Evolutionary conservation across 2,797 vertebrate genomes (phyloP), one percentile per base, ranked within the genome.

Genomic region (Sarcoramphus papa): DNA sequence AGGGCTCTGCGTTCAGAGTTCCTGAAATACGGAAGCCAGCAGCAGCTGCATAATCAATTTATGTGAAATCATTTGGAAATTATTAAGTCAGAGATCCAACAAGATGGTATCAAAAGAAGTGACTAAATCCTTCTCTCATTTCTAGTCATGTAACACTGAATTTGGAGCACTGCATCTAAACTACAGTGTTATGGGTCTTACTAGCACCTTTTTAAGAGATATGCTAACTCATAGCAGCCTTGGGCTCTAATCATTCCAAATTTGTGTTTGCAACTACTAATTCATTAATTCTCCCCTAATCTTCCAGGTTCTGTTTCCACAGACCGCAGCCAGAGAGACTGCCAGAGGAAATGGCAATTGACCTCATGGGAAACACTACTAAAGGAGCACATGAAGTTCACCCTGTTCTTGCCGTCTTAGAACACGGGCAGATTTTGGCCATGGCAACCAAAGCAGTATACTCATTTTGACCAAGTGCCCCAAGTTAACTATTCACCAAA

Each of bases 31-130:
- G 12, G 92, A 95, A 95, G 72, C 62, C 73, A 86, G 57, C 88
- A 94, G 85, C 88, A 92, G 84, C 77, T 57, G 35, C 40, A 31
- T 89, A 84, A 95, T 94, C 67, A 63, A 37, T 91, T 86, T 79
- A 81, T 68, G 65, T 79, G 63, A 91, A 94, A 93, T 91, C 14
- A 65, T 72, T 75, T 68, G 50, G 54, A 88, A 96, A 85, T 63
- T 63, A 67, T 88, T 79, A 75, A 88, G 43, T 62, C 88, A 87
- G 47, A 67, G 47, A 92, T 64, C 65, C 73, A 73, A 73, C 47
- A 73, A 79, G 22, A 80, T 22, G 50, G n/a, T 25, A 85, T 53
- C 60, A 65, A 84, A 93, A 93, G 37, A 90, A 81, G 37, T 51
- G 25, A 78, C 47, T 90, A 85, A 82, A 69, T 50, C 25, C 28